Evolutionary conservation across 2,888 invertebrate species (phyloP).

Genomic region (Drosophila macrothrix): DNA sequence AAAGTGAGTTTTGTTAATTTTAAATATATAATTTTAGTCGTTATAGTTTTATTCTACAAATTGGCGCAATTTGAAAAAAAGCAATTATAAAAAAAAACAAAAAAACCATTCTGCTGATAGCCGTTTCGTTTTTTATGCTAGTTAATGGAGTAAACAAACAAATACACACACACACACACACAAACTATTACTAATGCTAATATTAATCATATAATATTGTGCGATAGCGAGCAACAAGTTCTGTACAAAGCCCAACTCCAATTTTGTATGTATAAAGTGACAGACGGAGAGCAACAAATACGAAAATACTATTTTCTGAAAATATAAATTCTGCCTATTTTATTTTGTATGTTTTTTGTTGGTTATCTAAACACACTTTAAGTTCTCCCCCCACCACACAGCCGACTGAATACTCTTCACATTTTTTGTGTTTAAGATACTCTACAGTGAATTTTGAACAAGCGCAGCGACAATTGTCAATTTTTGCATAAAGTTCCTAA

Average conservation of each 20-base stretch:
- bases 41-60: slow-evolving; percentile 70
- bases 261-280: slow-evolving; percentile 74
- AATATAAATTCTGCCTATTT: slow-evolving; percentile 64
- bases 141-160: slow-evolving; percentile 66
- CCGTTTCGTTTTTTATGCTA: slow-evolving; percentile 61
- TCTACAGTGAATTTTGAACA: slow-evolving; percentile 26
- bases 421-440: slow-evolving; percentile 12
- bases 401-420: slow-evolving; percentile 29
- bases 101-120: slow-evolving; percentile 13
- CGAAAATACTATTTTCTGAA: slow-evolving; percentile 76
- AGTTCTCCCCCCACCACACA: slow-evolving; percentile 15
- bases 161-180: slow-evolving; percentile 18
- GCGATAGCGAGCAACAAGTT: slow-evolving; percentile 55
- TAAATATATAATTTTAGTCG: slow-evolving; percentile 66
- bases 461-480: slow-evolving; percentile 27
- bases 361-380: slow-evolving; percentile 1
- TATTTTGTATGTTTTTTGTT: slow-evolving; percentile 31
- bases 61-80: slow-evolving; percentile 61
- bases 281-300: slow-evolving; percentile 46
- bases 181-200: slow-evolving; percentile 64
- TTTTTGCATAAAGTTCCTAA: slow-evolving; percentile 68
- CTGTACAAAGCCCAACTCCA: slow-evolving; percentile 79
- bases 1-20: slow-evolving; percentile 71
- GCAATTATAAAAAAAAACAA: slow-evolving; percentile 41
- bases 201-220: slow-evolving; percentile 55